Evolutionary conservation across 2,113 vertebrate species (phyloP).

Genomic region (Perca flavescens): DNA sequence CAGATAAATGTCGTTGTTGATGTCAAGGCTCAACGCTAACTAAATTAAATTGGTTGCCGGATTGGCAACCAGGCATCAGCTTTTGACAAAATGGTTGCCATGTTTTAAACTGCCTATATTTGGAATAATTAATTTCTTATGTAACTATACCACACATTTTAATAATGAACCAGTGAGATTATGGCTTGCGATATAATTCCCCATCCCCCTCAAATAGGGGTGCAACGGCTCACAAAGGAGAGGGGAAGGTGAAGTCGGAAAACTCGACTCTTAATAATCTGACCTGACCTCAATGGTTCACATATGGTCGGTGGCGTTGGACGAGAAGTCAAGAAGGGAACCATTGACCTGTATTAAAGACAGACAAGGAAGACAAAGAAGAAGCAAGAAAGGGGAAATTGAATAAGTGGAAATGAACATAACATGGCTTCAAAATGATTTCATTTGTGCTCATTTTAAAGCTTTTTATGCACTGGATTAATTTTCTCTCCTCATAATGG

Average conservation of each 20-base stretch:
- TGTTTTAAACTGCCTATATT: too few relatives aligned
- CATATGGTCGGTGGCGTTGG: slow-evolving; percentile 26
- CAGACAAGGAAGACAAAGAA: background rate
- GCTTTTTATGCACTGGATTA: slow-evolving; percentile 22
- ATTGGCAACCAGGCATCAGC: too few relatives aligned
- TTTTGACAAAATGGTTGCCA: too few relatives aligned
- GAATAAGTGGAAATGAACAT: background rate
- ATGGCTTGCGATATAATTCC: too few relatives aligned
- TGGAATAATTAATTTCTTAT: too few relatives aligned
- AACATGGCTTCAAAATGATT: slow-evolving; percentile 13
- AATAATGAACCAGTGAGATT: too few relatives aligned
- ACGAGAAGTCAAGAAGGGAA: slow-evolving; percentile 72
- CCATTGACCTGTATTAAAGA: slow-evolving; percentile 48
- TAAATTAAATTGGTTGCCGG: too few relatives aligned
- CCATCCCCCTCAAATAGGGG: too few relatives aligned
- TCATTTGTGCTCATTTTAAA: slow-evolving; percentile 39
- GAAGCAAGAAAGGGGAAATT: background rate
- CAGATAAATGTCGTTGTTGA: too few relatives aligned
- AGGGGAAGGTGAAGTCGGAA: slow-evolving; percentile 31
- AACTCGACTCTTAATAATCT: slow-evolving; percentile 37
- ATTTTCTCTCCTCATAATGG: slow-evolving; percentile 6
- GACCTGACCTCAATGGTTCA: slow-evolving; percentile 20
- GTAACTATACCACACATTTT: too few relatives aligned
- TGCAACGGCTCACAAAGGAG: too few relatives aligned
- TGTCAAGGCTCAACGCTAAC: too few relatives aligned